Conservation (phyloP, 2,113 vertebrate species). For the Gymnobelideus leadbeateri region DNA sequence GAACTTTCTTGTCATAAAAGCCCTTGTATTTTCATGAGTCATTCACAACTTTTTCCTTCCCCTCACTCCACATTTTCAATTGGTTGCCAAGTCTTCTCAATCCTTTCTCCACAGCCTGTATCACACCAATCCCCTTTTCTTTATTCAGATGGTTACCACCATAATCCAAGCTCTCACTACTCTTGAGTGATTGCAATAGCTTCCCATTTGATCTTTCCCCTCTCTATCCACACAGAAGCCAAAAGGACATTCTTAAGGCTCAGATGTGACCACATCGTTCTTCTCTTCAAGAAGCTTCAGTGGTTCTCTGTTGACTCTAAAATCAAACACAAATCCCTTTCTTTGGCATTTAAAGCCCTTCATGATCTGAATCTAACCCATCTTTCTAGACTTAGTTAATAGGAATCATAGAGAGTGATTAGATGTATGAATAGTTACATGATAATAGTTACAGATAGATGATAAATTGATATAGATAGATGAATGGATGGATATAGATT, state of each 20-base stretch:
- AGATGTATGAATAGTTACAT: neutral
- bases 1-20: neutral
- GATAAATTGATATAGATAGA: neutral
- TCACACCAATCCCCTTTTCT: neutral
- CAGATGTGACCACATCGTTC: neutral
- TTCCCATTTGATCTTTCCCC: neutral
- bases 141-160: neutral
- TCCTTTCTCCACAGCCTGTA: neutral
- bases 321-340: neutral
- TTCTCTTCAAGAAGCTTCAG: neutral
- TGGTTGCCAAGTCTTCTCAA: neutral
- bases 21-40: neutral
- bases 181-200: neutral
- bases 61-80: neutral
- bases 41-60: neutral
- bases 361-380: neutral
- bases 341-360: neutral
- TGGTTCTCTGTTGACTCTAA: neutral
- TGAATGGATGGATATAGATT: neutral
- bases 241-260: neutral
- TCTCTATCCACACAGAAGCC: neutral
- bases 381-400: neutral
- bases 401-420: neutral
- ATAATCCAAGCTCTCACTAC: neutral
- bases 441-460: neutral